Base-by-base conservation (phyloP, 2,797 vertebrate species). In the Neosalanx taihuensis region DNA sequence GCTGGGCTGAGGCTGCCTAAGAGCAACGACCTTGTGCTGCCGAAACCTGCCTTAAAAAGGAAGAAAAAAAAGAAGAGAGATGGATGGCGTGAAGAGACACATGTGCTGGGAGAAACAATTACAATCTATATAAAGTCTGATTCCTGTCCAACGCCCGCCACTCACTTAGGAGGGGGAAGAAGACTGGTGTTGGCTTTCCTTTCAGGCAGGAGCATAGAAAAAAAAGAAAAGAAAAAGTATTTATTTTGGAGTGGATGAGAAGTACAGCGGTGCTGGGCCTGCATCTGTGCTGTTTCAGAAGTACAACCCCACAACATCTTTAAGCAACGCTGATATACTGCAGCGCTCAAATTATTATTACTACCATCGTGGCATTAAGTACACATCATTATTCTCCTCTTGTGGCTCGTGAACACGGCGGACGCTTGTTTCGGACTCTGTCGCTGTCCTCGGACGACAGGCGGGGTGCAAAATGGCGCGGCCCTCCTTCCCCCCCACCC, bases 101-200 rank as follows among this genome's bases (percentile, higher is more conserved):
- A 83, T 85, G 86, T 88, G 81, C 85, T 79, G 87, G 81, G 84
- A 89, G 86, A 89, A 92, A 92, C 91, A 90, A 90, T 92, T 92
- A 91, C 89, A 89, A 91, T 92, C 90, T 89, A 88, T 91, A 90
- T 88, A 91, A 89, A 90, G 88, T 86, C 85, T 86, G 87, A 91
- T 91, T 87, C 82, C 83, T 90, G 86, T 89, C 85, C 74, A 80
- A 89, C 84, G 77, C 79, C 15, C 62, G 79, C 80, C 84, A 86
- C 89, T 90, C 86, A 87, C 84, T 84, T 78, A 74, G 81, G 82
- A 74, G 77, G 51, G 51, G 51, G 81, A 79, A 85, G 83, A 85
- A 83, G 87, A 87, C 85, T 89, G 82, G 87, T 89, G 85, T 87
- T 71, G 77, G 81, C 80, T 83, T 83, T 80, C 81, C 81, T 82